Conservation (phyloP, 2,113 vertebrate genomes). For the Halichoeres trimaculatus region DNA sequence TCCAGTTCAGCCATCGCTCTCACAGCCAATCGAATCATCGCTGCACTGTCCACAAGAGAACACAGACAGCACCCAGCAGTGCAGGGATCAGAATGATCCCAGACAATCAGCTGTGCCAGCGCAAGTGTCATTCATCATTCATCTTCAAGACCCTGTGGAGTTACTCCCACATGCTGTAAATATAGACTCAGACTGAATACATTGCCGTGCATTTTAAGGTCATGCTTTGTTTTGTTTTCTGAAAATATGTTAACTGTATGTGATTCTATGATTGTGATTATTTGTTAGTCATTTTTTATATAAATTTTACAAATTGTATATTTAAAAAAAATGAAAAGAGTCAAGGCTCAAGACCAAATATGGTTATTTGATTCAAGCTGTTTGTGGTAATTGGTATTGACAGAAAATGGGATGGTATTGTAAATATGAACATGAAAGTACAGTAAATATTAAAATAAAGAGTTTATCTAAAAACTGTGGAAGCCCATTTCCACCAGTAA, state of each 20-base stretch:
- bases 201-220: not conserved
- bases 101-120: slow-evolving; percentile 25
- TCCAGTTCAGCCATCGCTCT: not conserved
- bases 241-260: slow-evolving; percentile 31
- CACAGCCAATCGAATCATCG: slow-evolving; percentile 19
- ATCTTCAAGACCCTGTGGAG: slow-evolving; percentile 70
- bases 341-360: no score
- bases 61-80: not conserved
- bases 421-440: no score
- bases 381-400: no score
- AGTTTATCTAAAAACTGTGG: not conserved
- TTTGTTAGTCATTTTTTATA: not conserved
- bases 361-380: no score
- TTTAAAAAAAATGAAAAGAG: slow-evolving; percentile 1
- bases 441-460: not conserved
- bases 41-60: slow-evolving; percentile 20
- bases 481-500: no score
- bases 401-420: no score
- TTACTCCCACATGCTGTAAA: slow-evolving; percentile 65
- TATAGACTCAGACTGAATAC: slow-evolving; percentile 59
- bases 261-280: not conserved
- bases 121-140: slow-evolving; percentile 67
- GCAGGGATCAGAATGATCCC: not conserved
- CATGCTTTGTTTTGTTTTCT: not conserved
- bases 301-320: slow-evolving; percentile 1